Evolutionary conservation across 1,140 invertebrate genomes (phyloP).

Genomic region (Parapsyche elsis): DNA sequence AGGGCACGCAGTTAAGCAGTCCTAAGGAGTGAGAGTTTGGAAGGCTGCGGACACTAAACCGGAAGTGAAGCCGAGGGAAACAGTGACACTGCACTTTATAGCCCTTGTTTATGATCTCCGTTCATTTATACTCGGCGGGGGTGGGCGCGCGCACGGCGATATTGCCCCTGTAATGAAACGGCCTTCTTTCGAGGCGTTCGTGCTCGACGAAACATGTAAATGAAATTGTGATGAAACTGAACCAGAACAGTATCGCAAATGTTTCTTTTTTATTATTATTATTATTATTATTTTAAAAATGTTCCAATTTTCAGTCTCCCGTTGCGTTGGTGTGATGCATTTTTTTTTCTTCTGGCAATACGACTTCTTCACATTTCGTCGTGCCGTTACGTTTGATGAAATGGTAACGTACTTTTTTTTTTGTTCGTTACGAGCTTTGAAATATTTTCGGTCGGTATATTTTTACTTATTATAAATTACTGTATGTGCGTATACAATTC

Average conservation of each 20-base stretch:
- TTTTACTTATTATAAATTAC: too few species aligned
- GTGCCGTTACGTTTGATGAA: neutral
- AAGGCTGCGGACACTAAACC: slow-evolving; percentile 30
- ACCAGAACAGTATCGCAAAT: slow-evolving; percentile 34
- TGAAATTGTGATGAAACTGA: slow-evolving; percentile 52
- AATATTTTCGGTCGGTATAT: too few species aligned
- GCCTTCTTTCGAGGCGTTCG: slow-evolving; percentile 31
- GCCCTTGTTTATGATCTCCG: slow-evolving; percentile 47
- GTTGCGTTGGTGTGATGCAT: neutral
- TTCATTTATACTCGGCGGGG: slow-evolving; percentile 40
- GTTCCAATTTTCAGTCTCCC: neutral
- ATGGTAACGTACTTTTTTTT: too few species aligned
- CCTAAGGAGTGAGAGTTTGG: slow-evolving; percentile 16
- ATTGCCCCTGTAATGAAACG: slow-evolving; percentile 35
- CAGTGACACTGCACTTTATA: slow-evolving; percentile 50
- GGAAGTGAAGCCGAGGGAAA: slow-evolving; percentile 40
- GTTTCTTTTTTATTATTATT: slow-evolving; percentile 27
- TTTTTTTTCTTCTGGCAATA: neutral
- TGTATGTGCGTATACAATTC: too few species aligned
- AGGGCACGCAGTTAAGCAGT: neutral
- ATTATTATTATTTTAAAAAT: slow-evolving; percentile 42
- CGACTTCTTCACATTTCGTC: neutral
- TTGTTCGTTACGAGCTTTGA: too few species aligned
- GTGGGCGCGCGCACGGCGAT: neutral
- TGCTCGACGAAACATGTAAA: slow-evolving; percentile 46